Percentiles rank a stretch among this genome's conserved stretches.
Conservation (phyloP, 2,888 invertebrate species). For the Dioctria linearis region DNA sequence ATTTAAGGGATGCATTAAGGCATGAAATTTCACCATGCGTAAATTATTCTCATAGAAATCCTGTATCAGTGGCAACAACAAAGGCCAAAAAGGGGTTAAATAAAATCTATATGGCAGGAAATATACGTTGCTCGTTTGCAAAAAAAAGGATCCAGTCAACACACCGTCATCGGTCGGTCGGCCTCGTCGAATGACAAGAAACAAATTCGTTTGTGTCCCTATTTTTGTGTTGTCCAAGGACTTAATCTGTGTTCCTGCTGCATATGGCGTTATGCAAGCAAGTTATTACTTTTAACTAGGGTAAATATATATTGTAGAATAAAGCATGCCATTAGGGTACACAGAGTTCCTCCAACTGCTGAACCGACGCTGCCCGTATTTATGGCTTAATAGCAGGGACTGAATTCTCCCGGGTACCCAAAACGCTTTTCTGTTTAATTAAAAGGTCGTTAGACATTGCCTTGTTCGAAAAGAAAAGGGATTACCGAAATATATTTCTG, state of each 20-base stretch:
- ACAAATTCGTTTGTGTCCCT: conserved; percentile 24
- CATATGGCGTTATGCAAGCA: conserved; percentile 57
- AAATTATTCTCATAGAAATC: conserved; percentile 56
- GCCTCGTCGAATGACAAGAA: neutral
- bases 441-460: conserved; percentile 30
- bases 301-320: neutral
- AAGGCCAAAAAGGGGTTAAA: conserved; percentile 47
- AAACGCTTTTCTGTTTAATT: conserved; percentile 14
- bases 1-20: conserved; percentile 54
- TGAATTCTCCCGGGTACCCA: neutral
- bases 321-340: neutral
- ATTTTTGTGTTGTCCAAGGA: conserved; percentile 18
- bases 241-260: conserved; percentile 38
- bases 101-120: conserved; percentile 24
- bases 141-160: neutral
- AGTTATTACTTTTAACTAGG: conserved; percentile 52
- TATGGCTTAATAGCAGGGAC: conserved; percentile 30
- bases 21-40: conserved; percentile 56
- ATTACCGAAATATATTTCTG: conserved; percentile 4
- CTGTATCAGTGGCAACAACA: conserved; percentile 54
- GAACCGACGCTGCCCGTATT: neutral
- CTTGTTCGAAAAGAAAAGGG: conserved; percentile 15
- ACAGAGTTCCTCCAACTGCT: neutral
- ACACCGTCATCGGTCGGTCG: too few species aligned
- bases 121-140: conserved; percentile 19